Evolutionary conservation across 2,113 vertebrate genomes (phyloP), one percentile per base, ranked within the genome.

Genomic region (Astatoreochromis straeleni): DNA sequence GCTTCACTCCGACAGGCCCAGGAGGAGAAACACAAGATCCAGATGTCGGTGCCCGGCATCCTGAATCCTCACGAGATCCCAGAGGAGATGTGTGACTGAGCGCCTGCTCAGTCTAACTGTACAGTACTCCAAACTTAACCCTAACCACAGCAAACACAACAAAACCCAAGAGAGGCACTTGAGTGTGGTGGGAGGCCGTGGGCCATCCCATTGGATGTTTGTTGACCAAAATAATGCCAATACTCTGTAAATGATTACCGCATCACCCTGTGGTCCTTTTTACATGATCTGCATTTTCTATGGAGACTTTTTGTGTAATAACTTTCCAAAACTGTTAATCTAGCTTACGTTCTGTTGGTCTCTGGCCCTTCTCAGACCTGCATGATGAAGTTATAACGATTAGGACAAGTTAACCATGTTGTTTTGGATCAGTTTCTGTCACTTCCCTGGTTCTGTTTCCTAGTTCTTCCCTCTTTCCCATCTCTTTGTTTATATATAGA

Each of bases 31-130:
- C 98, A 99, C 96, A 99, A 99, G 97, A 97, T 99, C 95, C 98
- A 99, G 95, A 98, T 99, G 98, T 99, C 98, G 33, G 99, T 99
- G 85, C 99, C 99, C 55, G 99, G 99, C 94, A 99, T 99, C 96
- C 97, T 99, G 89, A 99, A 99, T 97, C 98, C 98, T 94, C 98
- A 99, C 86, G 98, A 99, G 96, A 99, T 99, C 96, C 99, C 98
- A 0, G 99, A 99, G 97, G 99, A 99, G 96, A 99, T 99, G 98
- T 99, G 98, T 85, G 98, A 99, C 97, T 99, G 97, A 97, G 93
- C 94, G 1, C 2, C 84, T 7, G 75, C 80, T 85, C 84, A 17
- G 33, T 80, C 86, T 60, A 82, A 92, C 92, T 92, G 93, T 92
- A 93, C 83, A 91, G 89, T 75, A 86, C 85, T 63, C 70, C 83